Evolutionary conservation across 1,140 invertebrate genomes (phyloP), one percentile per base, ranked within the genome.

Genomic region (Phortica variegata): DNA sequence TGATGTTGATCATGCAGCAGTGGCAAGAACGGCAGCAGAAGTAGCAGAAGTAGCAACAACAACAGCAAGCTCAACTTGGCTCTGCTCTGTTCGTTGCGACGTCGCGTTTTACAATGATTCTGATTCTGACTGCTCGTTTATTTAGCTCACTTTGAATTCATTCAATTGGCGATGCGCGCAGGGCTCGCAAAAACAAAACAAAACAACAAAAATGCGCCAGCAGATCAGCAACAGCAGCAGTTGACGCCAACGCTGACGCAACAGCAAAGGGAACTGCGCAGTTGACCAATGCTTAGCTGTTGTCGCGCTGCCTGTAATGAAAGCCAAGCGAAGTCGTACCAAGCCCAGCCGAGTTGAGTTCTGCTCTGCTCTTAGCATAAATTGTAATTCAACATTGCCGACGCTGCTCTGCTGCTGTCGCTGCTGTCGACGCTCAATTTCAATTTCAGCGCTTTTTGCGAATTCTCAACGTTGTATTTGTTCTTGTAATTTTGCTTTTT

Each of bases 381-480:
- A 56, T 62, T 62, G 60, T 59, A 59, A 65, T 51, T 47, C 15
- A 32, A 37, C 36, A 37, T 46, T 38, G 26, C 42, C 37, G 15
- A 37, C 13, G 38, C 20, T 47, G 43, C 29, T 42, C 31, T 20
- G 58, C 29, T 47, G 43, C 19, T 60, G 43, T 41, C 56, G 53
- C 60, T 49, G 60, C n/a, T 34, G 32, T 4, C 36, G 36, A 9
- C 12, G 36, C 15, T 17, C 10, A 6, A 34, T 10, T n/a, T 16
- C 6, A 8, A 6, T 17, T 8, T 18, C 18, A 7, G 15, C 18
- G 6, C 18, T 38, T 38, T 38, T 66, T 68, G 60, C 63, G 36
- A 54, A 63, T 63, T 68, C 43, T 38, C 16, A 16, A 17, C 7
- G 36, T 18, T 19, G 13, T 38, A 9, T 19, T 38, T 38, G 36